phyloP scores from a whole-genome alignment of 2,888 invertebrate species.

The Lamellibrachia columna region DNA sequence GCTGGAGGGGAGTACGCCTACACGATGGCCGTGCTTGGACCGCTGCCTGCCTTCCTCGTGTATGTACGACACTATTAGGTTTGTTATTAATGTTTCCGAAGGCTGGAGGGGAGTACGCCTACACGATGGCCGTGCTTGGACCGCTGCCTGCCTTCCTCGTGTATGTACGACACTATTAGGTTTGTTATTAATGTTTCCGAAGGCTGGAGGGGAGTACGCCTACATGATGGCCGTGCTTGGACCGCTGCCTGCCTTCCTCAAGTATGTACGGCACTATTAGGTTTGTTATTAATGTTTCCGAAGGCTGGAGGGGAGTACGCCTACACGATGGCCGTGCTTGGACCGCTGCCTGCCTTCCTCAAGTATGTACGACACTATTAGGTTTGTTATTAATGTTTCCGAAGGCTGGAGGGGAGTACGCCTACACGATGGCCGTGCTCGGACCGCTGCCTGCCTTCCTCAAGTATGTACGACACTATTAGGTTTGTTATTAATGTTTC shows the following conservation, averaged over 20 bases:
- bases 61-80: neutral
- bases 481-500: no score
- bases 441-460: constrained; percentile 61
- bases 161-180: neutral
- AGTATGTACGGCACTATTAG: neutral
- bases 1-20: constrained; percentile 69
- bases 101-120: constrained; percentile 68
- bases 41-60: constrained; percentile 57
- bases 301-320: constrained; percentile 69
- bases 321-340: constrained; percentile 65
- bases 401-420: constrained; percentile 66
- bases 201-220: constrained; percentile 70
- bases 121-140: constrained; percentile 60
- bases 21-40: constrained; percentile 58
- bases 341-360: constrained; percentile 59
- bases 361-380: constrained; percentile 25
- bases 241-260: constrained; percentile 58
- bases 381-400: constrained; percentile 73
- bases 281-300: no score
- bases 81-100: constrained; percentile 59
- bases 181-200: constrained; percentile 73
- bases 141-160: constrained; percentile 58
- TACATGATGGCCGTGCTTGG: constrained; percentile 60
- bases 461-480: constrained; percentile 26
- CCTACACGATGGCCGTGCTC: constrained; percentile 67